Evolutionary conservation across 2,113 vertebrate genomes (phyloP).

Genomic region (Proterorhinus semilunaris): DNA sequence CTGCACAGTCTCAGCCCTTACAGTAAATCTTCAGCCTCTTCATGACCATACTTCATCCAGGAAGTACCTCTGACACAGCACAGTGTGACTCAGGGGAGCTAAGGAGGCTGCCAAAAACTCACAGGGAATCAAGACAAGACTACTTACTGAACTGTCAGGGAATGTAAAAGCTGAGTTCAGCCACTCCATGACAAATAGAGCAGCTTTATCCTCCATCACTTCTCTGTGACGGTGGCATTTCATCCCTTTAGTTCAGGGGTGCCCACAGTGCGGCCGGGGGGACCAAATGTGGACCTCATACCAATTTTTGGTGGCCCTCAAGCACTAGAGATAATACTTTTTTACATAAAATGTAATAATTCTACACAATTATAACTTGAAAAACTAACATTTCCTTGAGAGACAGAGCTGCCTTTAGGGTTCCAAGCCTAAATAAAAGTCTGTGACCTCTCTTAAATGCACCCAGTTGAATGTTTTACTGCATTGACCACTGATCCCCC

Average conservation of each 20-base stretch:
- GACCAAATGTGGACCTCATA: too few relatives aligned
- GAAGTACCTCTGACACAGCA: constrained; percentile 60
- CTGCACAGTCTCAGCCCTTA: not conserved
- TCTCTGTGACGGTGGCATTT: not conserved
- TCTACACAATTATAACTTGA: too few relatives aligned
- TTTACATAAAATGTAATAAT: too few relatives aligned
- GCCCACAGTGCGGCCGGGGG: too few relatives aligned
- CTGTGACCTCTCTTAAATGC: too few relatives aligned
- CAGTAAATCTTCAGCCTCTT: constrained; percentile 22
- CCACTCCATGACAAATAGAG: constrained; percentile 30
- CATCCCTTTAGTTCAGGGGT: not conserved
- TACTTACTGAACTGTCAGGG: constrained; percentile 44
- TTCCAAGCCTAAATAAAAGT: too few relatives aligned
- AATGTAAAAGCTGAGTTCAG: constrained; percentile 52
- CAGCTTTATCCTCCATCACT: constrained; percentile 16
- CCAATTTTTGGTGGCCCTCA: too few relatives aligned
- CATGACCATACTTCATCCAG: constrained; percentile 31
- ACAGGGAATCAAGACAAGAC: constrained; percentile 50
- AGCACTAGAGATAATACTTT: too few relatives aligned
- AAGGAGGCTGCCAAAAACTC: constrained; percentile 40
- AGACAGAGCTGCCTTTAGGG: too few relatives aligned
- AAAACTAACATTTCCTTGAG: too few relatives aligned
- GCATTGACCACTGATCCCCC: too few relatives aligned
- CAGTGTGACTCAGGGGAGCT: constrained; percentile 44
- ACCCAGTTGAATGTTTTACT: too few relatives aligned